Evolutionary conservation across 1,140 invertebrate genomes (phyloP), one percentile per base, ranked within the genome.

Genomic region (Drosophila trapezifrons): DNA sequence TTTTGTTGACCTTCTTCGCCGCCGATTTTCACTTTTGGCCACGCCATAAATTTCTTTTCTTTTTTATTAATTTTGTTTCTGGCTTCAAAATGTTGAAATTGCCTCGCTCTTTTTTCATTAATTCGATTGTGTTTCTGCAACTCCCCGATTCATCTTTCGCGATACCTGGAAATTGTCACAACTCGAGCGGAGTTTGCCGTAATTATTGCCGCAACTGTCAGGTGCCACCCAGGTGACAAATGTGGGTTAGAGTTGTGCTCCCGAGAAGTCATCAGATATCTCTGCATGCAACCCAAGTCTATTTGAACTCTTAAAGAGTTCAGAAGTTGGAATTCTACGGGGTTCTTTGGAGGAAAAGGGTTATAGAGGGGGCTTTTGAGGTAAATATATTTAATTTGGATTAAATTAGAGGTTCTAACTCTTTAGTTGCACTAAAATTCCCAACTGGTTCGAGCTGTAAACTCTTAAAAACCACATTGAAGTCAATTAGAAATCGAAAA

Each of bases 11-110:
- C 65, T 73, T 47, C 55, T 62, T 67, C 17, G 57, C 20, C 45
- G 46, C 59, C 18, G 60, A 66, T 66, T 66, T 77, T 66, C 80
- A 83, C 64, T 71, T 83, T 75, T 63, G 60, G 62, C 74, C 52
- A 59, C 45, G 58, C 58, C 42, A 81, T 77, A 58, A 64, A 74
- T 81, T 73, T 73, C 65, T 73, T 49, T 49, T 17, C 18, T 20
- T 47, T 32, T 46, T 43, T 15, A 20, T 1, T 10, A 18, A 20
- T n/a, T 52, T 22, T 0, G 9, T n/a, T 18, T 46, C 27, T 60
- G 13, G n/a, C n/a, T 15, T n/a, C 22, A 18, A 42, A 32, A 43
- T 69, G 65, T 69, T 29, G 65, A 69, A 69, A 69, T 43, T 51
- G 17, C 32, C 35, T 49, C 12, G 8, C 25, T 42, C 18, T 20